phyloP scores from a whole-genome alignment of 37 sponge, comb jelly and placozoan genomes.

The Crambe crambe region DNA sequence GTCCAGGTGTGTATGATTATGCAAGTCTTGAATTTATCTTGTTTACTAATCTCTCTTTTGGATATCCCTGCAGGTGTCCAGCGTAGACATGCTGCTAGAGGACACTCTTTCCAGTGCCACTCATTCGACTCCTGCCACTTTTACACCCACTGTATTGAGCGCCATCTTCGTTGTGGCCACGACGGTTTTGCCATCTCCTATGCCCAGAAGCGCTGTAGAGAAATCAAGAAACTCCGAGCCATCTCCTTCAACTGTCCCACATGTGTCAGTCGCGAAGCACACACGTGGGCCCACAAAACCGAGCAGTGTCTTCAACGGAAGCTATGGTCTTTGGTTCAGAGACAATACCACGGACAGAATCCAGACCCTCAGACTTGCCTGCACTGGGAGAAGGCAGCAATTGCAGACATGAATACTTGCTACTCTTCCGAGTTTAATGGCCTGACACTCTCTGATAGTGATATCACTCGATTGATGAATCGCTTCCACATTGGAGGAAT shows the following conservation, averaged over 20 bases:
- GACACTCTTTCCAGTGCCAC: background rate
- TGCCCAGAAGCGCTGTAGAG: constrained; percentile 42
- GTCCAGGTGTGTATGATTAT: background rate
- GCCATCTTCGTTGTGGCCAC: constrained; percentile 20
- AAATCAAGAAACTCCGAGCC: background rate
- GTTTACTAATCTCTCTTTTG: no score
- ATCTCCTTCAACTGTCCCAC: background rate
- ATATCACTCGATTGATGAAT: background rate
- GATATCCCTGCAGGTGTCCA: background rate
- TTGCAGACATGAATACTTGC: constrained; percentile 40
- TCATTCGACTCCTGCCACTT: constrained; percentile 29
- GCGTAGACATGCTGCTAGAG: background rate
- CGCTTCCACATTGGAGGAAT: constrained; percentile 15
- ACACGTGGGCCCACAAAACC: constrained; percentile 18
- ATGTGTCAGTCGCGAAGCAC: background rate
- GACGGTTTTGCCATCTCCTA: constrained; percentile 51
- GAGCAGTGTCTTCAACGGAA: constrained; percentile 62
- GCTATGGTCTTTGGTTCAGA: constrained; percentile 21
- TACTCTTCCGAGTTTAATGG: constrained; percentile 6
- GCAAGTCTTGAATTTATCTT: no score
- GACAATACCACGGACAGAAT: background rate
- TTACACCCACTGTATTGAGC: constrained; percentile 62
- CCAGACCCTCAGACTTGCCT: constrained; percentile 49
- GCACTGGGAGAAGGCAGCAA: constrained; percentile 44
- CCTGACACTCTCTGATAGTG: background rate